Evolutionary conservation across 1,140 invertebrate genomes (phyloP).

Genomic region (Neodiprion fabricii): DNA sequence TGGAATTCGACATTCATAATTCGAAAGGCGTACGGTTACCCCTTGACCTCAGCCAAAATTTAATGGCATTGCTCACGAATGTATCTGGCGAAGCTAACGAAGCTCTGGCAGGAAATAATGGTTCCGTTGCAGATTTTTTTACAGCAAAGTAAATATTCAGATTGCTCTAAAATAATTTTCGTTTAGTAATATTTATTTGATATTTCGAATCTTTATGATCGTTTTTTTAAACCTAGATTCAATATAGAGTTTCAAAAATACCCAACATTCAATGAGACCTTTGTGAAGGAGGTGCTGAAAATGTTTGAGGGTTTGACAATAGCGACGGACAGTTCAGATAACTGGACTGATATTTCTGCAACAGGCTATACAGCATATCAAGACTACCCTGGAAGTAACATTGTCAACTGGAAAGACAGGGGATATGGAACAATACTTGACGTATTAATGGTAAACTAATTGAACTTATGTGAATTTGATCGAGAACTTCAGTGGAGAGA

Average conservation of each 20-base stretch:
- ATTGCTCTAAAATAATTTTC: background rate
- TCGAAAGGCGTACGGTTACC: slow-evolving; percentile 28
- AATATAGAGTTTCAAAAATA: background rate
- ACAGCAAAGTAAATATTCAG: slow-evolving; percentile 49
- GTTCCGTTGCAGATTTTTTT: slow-evolving; percentile 60
- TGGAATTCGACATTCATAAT: background rate
- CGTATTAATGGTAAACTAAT: slow-evolving; percentile 62
- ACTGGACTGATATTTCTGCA: slow-evolving; percentile 67
- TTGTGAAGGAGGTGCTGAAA: background rate
- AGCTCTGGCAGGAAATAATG: slow-evolving; percentile 39
- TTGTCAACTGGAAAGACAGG: slow-evolving; percentile 68
- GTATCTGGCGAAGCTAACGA: slow-evolving; percentile 35
- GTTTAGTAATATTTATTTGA: background rate
- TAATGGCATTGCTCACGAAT: slow-evolving; percentile 40
- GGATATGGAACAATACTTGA: slow-evolving; percentile 68
- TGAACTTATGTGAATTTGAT: too few relatives aligned
- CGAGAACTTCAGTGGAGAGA: too few relatives aligned
- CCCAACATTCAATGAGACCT: background rate
- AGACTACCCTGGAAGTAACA: slow-evolving; percentile 65
- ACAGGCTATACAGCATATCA: slow-evolving; percentile 63
- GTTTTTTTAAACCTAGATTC: background rate
- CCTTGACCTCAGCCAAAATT: slow-evolving; percentile 33
- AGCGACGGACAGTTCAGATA: slow-evolving; percentile 44
- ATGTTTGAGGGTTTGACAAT: background rate
- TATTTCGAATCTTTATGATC: background rate